A percentile compares a stretch with the other conserved stretches of the same genome.
These are phyloP conservation scores for Gobio occitaniae DNA, from an alignment of 2,797 vertebrate species.

Conservation along the genomic window DNA sequence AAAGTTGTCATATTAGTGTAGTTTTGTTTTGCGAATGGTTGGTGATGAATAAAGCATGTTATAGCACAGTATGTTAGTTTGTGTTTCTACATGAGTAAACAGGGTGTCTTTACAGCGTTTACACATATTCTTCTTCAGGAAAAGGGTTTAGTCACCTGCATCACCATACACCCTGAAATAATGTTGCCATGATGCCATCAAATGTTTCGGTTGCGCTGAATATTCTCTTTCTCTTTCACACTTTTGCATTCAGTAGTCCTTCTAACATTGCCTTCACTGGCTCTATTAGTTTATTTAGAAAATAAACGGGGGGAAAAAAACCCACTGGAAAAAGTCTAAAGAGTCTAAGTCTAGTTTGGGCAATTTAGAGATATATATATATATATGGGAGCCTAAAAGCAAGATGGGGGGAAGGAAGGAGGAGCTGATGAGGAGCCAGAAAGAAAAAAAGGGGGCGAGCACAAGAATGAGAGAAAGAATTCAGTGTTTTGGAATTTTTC, in stretches of 20 bases:
- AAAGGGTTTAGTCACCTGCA: not conserved
- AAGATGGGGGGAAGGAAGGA: constrained; percentile 1
- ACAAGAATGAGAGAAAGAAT: constrained; percentile 11
- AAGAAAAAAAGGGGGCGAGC: not conserved
- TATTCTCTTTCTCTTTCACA: not conserved
- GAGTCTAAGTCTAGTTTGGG: not conserved
- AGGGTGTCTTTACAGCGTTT: not conserved
- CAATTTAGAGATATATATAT: constrained; percentile 4
- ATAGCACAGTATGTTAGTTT: constrained; percentile 56
- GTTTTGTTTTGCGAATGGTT: not conserved
- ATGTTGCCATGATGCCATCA: not conserved
- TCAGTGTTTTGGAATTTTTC: constrained; percentile 72
- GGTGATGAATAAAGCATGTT: constrained; percentile 47
- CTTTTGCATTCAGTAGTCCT: not conserved
- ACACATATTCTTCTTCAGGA: constrained; percentile 1
- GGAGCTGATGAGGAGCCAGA: constrained; percentile 5
- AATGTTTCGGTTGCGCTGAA: not conserved
- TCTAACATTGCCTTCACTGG: not conserved
- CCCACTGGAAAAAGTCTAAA: not conserved
- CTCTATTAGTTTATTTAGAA: not conserved
- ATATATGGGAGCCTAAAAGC: constrained; percentile 9
- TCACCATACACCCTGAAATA: not conserved
- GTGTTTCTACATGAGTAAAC: constrained; percentile 51
- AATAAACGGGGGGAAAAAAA: not conserved
- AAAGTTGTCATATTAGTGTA: constrained; percentile 17